Conservation (phyloP, 1,140 invertebrate species). For the Philopotamus ludificatus region DNA sequence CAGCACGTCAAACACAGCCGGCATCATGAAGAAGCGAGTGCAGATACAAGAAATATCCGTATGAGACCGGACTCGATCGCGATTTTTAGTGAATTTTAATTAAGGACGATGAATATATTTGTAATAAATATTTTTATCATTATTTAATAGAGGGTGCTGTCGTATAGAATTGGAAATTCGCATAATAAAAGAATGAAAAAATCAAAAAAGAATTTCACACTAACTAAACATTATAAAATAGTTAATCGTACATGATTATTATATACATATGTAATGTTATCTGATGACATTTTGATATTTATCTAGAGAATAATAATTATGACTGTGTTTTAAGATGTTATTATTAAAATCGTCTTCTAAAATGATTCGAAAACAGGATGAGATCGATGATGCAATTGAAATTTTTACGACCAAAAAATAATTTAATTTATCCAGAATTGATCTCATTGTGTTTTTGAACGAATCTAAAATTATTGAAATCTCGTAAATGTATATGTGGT, state of each 20-base stretch:
- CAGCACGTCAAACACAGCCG: constrained; percentile 53
- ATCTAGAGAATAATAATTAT: constrained; percentile 12
- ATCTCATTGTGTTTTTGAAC: no score
- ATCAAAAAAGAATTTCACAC: background rate
- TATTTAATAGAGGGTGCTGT: constrained; percentile 26
- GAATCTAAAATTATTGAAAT: no score
- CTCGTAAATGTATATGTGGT: no score
- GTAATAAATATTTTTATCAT: constrained; percentile 10
- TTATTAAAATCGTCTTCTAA: background rate
- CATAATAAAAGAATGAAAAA: background rate
- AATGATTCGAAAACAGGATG: background rate
- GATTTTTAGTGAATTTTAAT: background rate
- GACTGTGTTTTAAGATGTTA: constrained; percentile 13
- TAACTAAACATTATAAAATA: background rate
- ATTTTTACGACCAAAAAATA: no score
- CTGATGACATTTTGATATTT: constrained; percentile 25
- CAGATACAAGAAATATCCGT: constrained; percentile 87
- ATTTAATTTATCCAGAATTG: no score
- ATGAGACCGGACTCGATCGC: constrained; percentile 55
- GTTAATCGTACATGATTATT: no score
- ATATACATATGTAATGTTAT: constrained; percentile 2
- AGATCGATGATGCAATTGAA: no score
- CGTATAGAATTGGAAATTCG: background rate
- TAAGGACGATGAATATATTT: background rate
- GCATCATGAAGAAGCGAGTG: constrained; percentile 78